Base-by-base conservation (phyloP, 2,888 invertebrate species). In the Zaprionus bogoriensis region DNA sequence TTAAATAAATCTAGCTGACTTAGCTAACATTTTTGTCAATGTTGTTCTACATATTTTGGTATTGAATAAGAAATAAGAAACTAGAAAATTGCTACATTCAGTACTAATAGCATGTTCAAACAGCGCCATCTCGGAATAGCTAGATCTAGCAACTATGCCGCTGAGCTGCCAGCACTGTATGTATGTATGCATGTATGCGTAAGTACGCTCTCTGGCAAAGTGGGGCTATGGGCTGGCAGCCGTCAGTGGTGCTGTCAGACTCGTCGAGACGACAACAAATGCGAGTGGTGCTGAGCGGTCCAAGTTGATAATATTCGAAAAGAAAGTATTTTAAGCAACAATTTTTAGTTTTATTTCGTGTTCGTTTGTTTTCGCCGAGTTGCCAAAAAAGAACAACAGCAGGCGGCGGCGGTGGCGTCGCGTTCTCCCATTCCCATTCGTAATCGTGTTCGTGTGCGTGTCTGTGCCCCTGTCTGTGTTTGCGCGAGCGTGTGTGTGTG, bases 261-360 rank as follows among this genome's bases (percentile, higher is more conserved):
- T 73, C 74, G 50, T 48, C 69, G 74, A 44, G 74, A 60, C 74
- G 61, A 70, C 83, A 85, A 76, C 67, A 67, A 69, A 39, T 53
- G 22, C 41, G 60, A 75, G 19, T 54, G 30, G 32, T 46, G 54
- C 3, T 30, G 46, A 39, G 9, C 27, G 45, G 42, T n/a, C 54
- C 22, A 59, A 58, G 46, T 58, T 70, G 79, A 61, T 67, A 76
- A 58, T 63, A 63, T 25, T 27, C 6, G 10, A 27, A 20, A 19
- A 41, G 7, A 57, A 62, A 46, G 60, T 32, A 59, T 47, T 51
- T 66, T 58, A 52, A 66, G 54, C 60, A 58, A 60, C 39, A 63
- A 28, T 39, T 55, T 62, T 62, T 25, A 27, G 25, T 25, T 50
- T 19, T 10, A 17, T 22, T 14, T 32, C 27, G n/a, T 14, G 22